phyloP scores from a whole-genome alignment of 2,888 invertebrate species.

The Phortica magna region DNA sequence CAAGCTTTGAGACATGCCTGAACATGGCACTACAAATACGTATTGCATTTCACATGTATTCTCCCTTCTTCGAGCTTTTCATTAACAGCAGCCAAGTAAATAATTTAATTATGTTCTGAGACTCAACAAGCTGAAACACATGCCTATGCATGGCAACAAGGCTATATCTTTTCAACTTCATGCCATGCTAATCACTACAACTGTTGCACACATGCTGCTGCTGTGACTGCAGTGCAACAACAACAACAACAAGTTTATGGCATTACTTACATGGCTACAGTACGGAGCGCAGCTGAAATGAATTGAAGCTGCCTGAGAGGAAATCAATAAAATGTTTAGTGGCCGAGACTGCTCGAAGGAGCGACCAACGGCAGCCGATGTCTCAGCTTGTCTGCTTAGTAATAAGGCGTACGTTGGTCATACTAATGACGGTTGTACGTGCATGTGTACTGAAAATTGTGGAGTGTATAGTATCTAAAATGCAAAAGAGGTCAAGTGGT shows the following conservation, averaged over 20 bases:
- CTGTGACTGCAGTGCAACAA: background rate
- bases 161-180: background rate
- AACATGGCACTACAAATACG: too few species aligned
- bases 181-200: background rate
- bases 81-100: background rate
- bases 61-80: background rate
- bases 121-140: background rate
- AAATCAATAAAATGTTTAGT: background rate
- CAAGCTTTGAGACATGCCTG: too few species aligned
- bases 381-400: background rate
- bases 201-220: constrained; percentile 1
- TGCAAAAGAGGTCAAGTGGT: too few species aligned
- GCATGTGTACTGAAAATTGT: background rate
- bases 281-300: background rate
- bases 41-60: too few species aligned
- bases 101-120: background rate
- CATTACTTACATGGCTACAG: background rate
- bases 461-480: too few species aligned
- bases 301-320: constrained; percentile 9
- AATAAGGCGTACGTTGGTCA: background rate
- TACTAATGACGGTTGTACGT: background rate
- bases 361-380: background rate
- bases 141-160: background rate
- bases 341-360: too few species aligned
- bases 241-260: background rate